Base-by-base conservation (phyloP, 2,113 vertebrate species). In the Ranitomeya imitator region DNA sequence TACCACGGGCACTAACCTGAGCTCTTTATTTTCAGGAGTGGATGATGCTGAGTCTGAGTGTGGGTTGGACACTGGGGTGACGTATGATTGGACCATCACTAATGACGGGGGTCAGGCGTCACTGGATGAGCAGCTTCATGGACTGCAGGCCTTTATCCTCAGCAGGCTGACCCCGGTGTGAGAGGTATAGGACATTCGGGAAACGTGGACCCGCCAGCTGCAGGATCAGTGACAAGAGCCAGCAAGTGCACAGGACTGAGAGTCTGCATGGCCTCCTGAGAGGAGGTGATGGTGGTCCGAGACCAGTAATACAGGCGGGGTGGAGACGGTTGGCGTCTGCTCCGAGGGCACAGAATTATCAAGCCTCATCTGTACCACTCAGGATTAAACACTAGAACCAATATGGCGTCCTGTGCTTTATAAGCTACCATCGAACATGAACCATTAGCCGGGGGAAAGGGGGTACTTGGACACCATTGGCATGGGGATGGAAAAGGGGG, bases 21-120 rank as follows among this genome's bases (percentile, higher is more conserved):
- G 10, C 3, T 82, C 80, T 82, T 21, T n/a, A 18, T 63, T 74
- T 71, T 0, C 92, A 97, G 97, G 96, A 74, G 92, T 99, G 21
- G 98, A 99, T 0, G 96, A 99, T 0, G 93, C 94, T 0, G 97
- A 98, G 89, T 99, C 98, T 0, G 98, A 99, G 87, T 99, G 98
- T 0, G 97, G 96, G 52, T 92, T 99, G 93, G 98, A 99, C 92
- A 88, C 93, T 0, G 93, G 94, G 0, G 93, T 95, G 83, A 7
- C 89, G 59, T 98, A 96, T 55, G 96, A 99, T 60, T 97, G 96
- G 96, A 92, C 90, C 85, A 90, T 99, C 85, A 92, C 79, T 86
- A 99, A 99, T 0, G 93, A 99, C 0, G 93, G 92, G 0, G 92
- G 95, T 0, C 78, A 87, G 18, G 85, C 52, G 55, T 79, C 37